Conservation (phyloP, 2,113 vertebrate genomes). For the Cichladusa arquata region DNA sequence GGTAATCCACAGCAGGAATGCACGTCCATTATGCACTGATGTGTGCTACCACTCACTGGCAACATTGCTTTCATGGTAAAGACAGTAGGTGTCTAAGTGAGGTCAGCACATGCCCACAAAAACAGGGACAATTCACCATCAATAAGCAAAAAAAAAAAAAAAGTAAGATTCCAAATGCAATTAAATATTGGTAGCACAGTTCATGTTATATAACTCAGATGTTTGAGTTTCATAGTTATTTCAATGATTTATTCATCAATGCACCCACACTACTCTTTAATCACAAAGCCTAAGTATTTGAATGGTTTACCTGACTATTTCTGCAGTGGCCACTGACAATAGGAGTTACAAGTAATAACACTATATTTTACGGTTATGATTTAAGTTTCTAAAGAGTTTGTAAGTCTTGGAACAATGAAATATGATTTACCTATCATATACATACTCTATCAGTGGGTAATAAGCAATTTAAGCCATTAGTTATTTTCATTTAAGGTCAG, state of each 20-base stretch:
- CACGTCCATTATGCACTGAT: not conserved
- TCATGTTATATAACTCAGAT: not conserved
- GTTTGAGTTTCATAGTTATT: not conserved
- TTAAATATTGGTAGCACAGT: not conserved
- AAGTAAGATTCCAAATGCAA: not conserved
- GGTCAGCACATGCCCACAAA: not conserved
- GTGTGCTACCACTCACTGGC: not conserved
- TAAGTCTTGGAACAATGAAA: not conserved
- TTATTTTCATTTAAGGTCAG: not conserved
- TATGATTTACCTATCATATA: not conserved
- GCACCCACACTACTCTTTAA: not conserved
- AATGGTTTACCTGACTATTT: not conserved
- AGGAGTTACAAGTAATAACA: not conserved
- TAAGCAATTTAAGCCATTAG: not conserved
- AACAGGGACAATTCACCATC: not conserved
- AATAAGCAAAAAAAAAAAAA: not conserved
- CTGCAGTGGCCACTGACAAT: not conserved
- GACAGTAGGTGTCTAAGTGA: not conserved
- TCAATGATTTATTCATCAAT: not conserved
- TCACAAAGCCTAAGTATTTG: not conserved
- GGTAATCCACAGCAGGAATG: not conserved
- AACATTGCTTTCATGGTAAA: not conserved
- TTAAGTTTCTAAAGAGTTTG: not conserved
- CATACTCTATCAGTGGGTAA: not conserved
- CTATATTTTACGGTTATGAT: not conserved